Percentiles rank a stretch among this genome's conserved stretches.
Evolutionary conservation across 2,797 vertebrate species (phyloP).

Genomic region (Pangasius sanitwongsei): DNA sequence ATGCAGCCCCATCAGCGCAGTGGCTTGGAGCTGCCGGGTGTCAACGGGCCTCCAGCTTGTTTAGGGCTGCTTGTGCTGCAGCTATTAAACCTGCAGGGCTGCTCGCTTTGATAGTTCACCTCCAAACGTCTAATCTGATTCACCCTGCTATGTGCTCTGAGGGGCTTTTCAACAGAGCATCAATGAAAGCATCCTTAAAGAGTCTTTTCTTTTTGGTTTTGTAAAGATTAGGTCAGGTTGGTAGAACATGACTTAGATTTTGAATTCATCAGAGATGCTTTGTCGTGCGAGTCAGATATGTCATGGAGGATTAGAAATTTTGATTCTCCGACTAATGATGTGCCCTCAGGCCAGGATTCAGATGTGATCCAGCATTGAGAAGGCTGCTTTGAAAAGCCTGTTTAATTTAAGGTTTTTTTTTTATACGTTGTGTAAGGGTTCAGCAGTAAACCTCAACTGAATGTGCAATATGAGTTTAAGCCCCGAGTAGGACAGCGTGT

Average conservation of each 20-base stretch:
- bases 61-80: slow-evolving; percentile 80
- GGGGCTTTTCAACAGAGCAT: slow-evolving; percentile 50
- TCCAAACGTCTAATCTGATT: slow-evolving; percentile 89
- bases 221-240: slow-evolving; percentile 75
- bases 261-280: slow-evolving; percentile 70
- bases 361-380: slow-evolving; percentile 39
- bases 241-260: slow-evolving; percentile 71
- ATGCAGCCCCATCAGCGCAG: slow-evolving; percentile 87
- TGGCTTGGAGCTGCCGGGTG: slow-evolving; percentile 84
- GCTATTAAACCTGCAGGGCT: slow-evolving; percentile 80
- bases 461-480: slow-evolving; percentile 28
- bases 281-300: slow-evolving; percentile 74
- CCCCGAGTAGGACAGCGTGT: not conserved
- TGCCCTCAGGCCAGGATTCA: slow-evolving; percentile 39
- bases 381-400: slow-evolving; percentile 29
- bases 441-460: slow-evolving; percentile 23
- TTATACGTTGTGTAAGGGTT: slow-evolving; percentile 27
- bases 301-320: slow-evolving; percentile 74
- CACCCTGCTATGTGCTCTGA: slow-evolving; percentile 54
- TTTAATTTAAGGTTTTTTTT: not conserved
- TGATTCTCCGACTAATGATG: slow-evolving; percentile 54
- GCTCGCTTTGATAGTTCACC: slow-evolving; percentile 92
- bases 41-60: slow-evolving; percentile 82
- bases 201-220: slow-evolving; percentile 62
- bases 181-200: slow-evolving; percentile 68